Percentiles rank a stretch among this genome's conserved stretches.
These are phyloP conservation scores for Aphaenogaster ashmeadi DNA, from an alignment of 1,140 invertebrate species.

Conservation along the genomic window DNA sequence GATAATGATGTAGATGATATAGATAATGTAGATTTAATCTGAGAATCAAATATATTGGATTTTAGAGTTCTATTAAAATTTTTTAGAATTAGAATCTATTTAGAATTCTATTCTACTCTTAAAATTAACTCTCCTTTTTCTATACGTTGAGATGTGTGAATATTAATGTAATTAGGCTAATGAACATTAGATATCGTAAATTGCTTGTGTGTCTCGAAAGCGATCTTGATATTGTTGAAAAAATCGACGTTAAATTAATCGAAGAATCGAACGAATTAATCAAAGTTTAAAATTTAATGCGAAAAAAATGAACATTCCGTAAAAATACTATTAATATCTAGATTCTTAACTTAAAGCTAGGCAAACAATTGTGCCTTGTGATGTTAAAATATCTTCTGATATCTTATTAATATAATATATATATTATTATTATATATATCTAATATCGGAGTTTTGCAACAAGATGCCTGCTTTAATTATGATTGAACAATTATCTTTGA, in stretches of 20 bases:
- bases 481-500: background rate
- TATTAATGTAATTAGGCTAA: background rate
- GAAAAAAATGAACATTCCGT: background rate
- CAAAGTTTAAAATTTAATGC: constrained; percentile 1
- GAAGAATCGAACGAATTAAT: background rate
- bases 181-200: background rate
- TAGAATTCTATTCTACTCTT: no score
- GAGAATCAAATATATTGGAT: background rate
- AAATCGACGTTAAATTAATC: background rate
- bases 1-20: no score
- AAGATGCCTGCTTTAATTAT: background rate
- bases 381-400: background rate
- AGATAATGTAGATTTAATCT: no score
- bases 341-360: background rate
- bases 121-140: background rate
- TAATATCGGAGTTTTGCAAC: background rate
- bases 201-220: background rate
- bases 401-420: background rate
- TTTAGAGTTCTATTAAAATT: background rate
- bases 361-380: background rate
- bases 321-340: background rate
- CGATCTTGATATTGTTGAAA: background rate
- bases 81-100: no score
- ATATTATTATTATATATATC: background rate
- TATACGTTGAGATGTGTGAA: background rate